Base-by-base conservation (phyloP, 2,797 vertebrate genomes). In the Falco cherrug region DNA sequence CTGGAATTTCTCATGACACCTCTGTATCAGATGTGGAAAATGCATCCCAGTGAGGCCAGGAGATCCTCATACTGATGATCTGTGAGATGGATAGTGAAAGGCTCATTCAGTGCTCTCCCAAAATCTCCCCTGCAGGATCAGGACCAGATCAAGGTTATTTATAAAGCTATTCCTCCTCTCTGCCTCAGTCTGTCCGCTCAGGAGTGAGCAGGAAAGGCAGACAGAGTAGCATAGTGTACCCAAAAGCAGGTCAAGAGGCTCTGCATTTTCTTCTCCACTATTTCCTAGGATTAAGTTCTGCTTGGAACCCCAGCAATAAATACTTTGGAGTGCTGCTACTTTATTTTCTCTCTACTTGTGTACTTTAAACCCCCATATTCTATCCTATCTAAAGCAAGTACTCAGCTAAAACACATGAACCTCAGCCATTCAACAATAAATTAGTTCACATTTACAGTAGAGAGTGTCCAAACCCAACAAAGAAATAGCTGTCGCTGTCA, bases 401-500 rank as follows among this genome's bases (percentile, higher is more conserved):
- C 59, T 92, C 59, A n/a, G 75, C 64, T 87, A 54, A 80, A 95
- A 87, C 67, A 35, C 29, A 5, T 9, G 51, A 45, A 53, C 67
- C 56, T 60, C 48, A 60, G 29, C 74, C 2, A 0, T 25, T 69
- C 77, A 39, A 20, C 31, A 16, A 51, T 69, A 73, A 92, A 93
- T 83, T 26, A 60, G 50, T 59, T 92, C 84, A 78, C 33, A 25
- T 74, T 56, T 70, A 26, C 11, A 63, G 68, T 78, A 51, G 35
- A 57, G 54, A 87, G 64, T 2, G 3, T 41, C 92, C 84, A 83
- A 89, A 80, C 24, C 53, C 84, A 81, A 15, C 68, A 69, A 70
- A 56, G 89, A 87, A 92, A 78, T 67, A 90, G 84, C 76, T 91
- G 84, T 92, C 2, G 3, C 95, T 87, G 87, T 90, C 96, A 96